phyloP scores from a whole-genome alignment of 2,113 vertebrate species.

The Bolborhynchus lineola region DNA sequence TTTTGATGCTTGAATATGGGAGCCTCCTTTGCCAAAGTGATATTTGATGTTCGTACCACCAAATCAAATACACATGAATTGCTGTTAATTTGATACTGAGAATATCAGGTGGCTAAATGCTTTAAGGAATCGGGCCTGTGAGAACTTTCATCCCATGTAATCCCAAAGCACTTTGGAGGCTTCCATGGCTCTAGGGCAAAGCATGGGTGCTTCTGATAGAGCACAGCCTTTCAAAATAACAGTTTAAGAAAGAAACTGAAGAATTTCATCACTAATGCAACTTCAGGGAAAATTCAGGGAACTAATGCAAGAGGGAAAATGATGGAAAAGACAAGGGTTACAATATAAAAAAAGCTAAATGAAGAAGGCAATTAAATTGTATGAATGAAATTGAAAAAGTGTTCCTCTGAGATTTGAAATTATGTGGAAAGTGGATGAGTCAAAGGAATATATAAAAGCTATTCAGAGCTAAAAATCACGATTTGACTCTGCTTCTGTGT shows the following conservation, averaged over 20 bases:
- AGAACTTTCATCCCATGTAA: not conserved
- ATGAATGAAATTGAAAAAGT: not conserved
- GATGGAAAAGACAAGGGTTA: not conserved
- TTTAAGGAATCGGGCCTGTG: not conserved
- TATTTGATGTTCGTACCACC: not conserved
- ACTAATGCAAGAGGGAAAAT: not conserved
- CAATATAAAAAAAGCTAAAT: not conserved
- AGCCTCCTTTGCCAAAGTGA: not conserved
- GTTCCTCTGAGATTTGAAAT: slow-evolving; percentile 3
- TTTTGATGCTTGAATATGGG: not conserved
- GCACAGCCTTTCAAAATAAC: not conserved
- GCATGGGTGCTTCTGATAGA: not conserved
- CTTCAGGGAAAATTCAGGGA: not conserved
- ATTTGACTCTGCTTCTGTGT: not conserved
- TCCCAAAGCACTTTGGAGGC: not conserved
- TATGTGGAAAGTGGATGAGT: not conserved
- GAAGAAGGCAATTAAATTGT: not conserved
- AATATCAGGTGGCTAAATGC: not conserved
- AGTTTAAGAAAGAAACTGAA: not conserved
- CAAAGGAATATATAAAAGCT: not conserved
- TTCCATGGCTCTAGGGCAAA: not conserved
- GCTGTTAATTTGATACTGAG: not conserved
- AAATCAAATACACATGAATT: not conserved
- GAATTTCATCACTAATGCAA: not conserved
- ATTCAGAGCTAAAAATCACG: not conserved